Evolutionary conservation across 2,113 vertebrate species (phyloP).

Genomic region (Xiphophorus maculatus): DNA sequence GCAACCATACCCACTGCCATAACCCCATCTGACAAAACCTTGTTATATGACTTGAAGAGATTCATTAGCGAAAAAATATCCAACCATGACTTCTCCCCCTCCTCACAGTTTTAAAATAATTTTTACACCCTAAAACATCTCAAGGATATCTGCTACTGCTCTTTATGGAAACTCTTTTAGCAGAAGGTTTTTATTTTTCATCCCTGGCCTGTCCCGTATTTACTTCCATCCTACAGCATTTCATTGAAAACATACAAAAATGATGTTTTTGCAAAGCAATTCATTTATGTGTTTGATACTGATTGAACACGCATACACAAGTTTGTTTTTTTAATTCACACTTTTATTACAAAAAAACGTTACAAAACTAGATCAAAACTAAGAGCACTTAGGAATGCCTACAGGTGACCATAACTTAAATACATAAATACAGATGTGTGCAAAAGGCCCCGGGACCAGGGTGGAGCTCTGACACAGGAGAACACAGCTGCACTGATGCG

Average conservation of each 20-base stretch:
- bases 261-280: background rate
- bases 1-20: background rate
- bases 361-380: constrained; percentile 61
- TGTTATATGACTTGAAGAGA: background rate
- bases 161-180: too few species aligned
- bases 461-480: background rate
- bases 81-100: too few species aligned
- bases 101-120: too few species aligned
- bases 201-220: too few species aligned
- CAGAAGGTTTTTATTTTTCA: too few species aligned
- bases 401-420: constrained; percentile 77
- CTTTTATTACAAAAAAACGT: constrained; percentile 71
- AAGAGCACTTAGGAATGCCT: constrained; percentile 47
- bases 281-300: background rate
- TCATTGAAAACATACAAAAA: too few species aligned
- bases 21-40: background rate
- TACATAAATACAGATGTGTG: constrained; percentile 73
- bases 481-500: constrained; percentile 57
- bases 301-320: background rate
- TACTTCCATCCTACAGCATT: too few species aligned
- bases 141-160: too few species aligned
- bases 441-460: constrained; percentile 29
- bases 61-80: background rate
- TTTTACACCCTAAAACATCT: too few species aligned
- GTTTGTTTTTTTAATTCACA: constrained; percentile 11